Evolutionary conservation across 2,797 vertebrate genomes (phyloP), one percentile per base, ranked within the genome.

Genomic region (Antennarius maculatus): DNA sequence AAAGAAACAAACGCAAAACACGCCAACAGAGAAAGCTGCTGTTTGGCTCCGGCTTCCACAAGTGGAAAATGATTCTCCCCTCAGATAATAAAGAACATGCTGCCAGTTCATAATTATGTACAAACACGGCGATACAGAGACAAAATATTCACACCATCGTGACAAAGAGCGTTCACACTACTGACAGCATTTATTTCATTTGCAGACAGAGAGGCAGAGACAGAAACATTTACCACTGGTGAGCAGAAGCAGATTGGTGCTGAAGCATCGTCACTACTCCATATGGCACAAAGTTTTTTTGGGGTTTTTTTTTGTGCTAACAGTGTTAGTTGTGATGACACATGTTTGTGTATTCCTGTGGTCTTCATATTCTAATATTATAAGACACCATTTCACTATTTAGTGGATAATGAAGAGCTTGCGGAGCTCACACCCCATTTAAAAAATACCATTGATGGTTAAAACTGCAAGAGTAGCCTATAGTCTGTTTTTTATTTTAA

Each of bases 191-290:
- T 58, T 11, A 34, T 65, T 45, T 18, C 72, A 68, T 59, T 67
- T 47, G 56, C 56, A 62, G 65, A 45, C 61, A 37, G 73, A 41
- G 62, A 45, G 45, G 51, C 52, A 43, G 60, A 17, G 61, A 23
- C 46, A 1, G 0, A 34, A 43, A 51, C 52, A 67, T 15, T 69
- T 23, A 23, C 23, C 2, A 23, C 23, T 75, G 68, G 49, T 50
- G 61, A 80, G 66, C 61, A 60, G n/a, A 59, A 80, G 54, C 81
- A 76, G 71, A 76, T 73, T 79, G 77, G 58, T 47, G 69, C n/a
- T 28, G 64, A 52, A 52, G 61, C 12, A 37, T 42, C 1, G 67
- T 67, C 75, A 69, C 79, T 63, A 15, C 61, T 77, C 52, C 59
- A 0, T 14, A 27, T 0, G 18, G n/a, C 52, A 7, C 16, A 68